Conservation (phyloP, 2,113 vertebrate species). For the Carollia perspicillata region DNA sequence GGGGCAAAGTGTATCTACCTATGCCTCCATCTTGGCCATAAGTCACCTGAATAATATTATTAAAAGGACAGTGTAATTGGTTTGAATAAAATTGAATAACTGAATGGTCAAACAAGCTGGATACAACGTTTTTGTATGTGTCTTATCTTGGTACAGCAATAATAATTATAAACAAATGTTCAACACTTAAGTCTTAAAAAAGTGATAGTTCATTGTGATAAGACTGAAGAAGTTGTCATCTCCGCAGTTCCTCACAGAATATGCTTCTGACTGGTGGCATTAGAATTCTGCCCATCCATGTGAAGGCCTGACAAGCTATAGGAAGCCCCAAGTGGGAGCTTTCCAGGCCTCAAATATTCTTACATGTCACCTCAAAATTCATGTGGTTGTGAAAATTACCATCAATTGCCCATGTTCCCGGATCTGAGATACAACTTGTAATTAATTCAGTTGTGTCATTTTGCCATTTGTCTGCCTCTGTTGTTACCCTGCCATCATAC, state of each 20-base stretch:
- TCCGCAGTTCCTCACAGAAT: neutral
- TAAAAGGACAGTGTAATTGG: neutral
- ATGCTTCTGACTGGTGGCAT: neutral
- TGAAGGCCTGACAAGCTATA: neutral
- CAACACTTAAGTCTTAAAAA: neutral
- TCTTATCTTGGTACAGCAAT: neutral
- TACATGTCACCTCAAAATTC: neutral
- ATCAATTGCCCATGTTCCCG: neutral
- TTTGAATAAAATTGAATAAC: neutral
- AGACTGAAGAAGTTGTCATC: neutral
- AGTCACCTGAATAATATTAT: neutral
- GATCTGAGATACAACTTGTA: neutral
- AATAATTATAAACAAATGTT: neutral
- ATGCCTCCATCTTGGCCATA: too few species aligned
- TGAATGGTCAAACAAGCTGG: neutral
- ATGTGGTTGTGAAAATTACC: neutral
- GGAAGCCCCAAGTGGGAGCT: neutral
- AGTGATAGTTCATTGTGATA: neutral
- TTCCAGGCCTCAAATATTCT: neutral
- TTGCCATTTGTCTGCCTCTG: neutral
- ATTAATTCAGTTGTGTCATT: neutral
- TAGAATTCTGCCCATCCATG: neutral
- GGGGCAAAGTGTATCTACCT: too few species aligned
- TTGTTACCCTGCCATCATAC: fast-evolving
- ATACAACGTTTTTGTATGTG: neutral